Conservation (phyloP, 2,888 invertebrate species). For the Drosophila leonis region DNA sequence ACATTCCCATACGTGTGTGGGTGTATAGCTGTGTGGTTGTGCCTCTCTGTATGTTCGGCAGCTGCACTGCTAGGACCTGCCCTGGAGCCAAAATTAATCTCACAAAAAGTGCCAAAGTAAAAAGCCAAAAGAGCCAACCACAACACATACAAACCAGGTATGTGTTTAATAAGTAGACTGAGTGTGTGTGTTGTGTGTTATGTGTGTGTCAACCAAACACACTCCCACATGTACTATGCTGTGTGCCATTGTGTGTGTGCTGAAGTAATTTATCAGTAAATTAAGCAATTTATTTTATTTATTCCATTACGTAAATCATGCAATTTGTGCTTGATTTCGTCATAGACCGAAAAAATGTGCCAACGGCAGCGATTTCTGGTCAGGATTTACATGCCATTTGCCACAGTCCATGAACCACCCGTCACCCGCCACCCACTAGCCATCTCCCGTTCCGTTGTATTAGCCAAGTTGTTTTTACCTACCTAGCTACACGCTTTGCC, state of each 20-base stretch:
- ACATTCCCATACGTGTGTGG: conserved; percentile 27
- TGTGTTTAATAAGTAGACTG: conserved; percentile 50
- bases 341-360: conserved; percentile 67
- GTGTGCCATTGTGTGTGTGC: conserved; percentile 37
- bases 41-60: conserved; percentile 15
- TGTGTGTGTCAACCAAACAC: conserved; percentile 29
- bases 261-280: conserved; percentile 83
- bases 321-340: conserved; percentile 80
- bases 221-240: background rate
- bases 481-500: conserved; percentile 75
- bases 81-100: conserved; percentile 68
- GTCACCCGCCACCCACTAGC: background rate
- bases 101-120: conserved; percentile 71
- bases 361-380: conserved; percentile 76
- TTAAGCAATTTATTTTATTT: conserved; percentile 85
- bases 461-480: conserved; percentile 69
- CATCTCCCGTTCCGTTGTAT: background rate
- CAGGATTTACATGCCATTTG: conserved; percentile 70
- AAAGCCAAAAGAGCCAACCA: conserved; percentile 53
- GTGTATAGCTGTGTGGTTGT: conserved; percentile 14
- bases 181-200: conserved; percentile 21
- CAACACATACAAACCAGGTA: conserved; percentile 34
- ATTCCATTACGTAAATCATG: conserved; percentile 84
- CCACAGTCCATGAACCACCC: background rate
- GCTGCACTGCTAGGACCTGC: conserved; percentile 16